phyloP scores from a whole-genome alignment of 2,797 vertebrate genomes.

The Phalloptychus januarius region DNA sequence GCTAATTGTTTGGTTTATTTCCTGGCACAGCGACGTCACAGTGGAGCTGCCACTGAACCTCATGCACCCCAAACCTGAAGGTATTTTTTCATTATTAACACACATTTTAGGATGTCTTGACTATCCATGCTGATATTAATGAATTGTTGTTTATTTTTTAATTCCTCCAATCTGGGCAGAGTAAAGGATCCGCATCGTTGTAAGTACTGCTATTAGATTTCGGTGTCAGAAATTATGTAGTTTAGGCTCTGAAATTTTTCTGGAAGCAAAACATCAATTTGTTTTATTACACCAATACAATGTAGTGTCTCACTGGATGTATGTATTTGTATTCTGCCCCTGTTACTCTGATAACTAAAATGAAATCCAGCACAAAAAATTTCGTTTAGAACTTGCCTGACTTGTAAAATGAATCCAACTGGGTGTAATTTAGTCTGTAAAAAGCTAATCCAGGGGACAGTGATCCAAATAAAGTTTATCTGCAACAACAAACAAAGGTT shows the following conservation, averaged over 20 bases:
- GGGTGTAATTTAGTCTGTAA: neutral
- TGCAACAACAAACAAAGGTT: neutral
- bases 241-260: neutral
- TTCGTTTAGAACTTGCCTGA: neutral
- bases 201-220: slow-evolving; percentile 50
- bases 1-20: slow-evolving; percentile 38
- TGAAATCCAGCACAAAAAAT: neutral
- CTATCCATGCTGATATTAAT: neutral
- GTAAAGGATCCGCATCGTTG: slow-evolving; percentile 50
- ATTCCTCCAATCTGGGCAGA: slow-evolving; percentile 48
- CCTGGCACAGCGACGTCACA: slow-evolving; percentile 83
- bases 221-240: neutral
- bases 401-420: neutral
- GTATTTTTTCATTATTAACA: slow-evolving; percentile 65
- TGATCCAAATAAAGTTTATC: neutral
- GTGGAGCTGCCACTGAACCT: slow-evolving; percentile 87
- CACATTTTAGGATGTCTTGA: neutral
- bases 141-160: slow-evolving; percentile 4
- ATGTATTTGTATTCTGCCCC: neutral
- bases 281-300: neutral
- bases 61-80: slow-evolving; percentile 89
- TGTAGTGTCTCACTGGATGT: neutral
- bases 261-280: neutral
- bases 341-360: neutral
- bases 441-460: neutral